Evolutionary conservation across 2,113 vertebrate species (phyloP), one percentile per base, ranked within the genome.

Genomic region (Vidua macroura): DNA sequence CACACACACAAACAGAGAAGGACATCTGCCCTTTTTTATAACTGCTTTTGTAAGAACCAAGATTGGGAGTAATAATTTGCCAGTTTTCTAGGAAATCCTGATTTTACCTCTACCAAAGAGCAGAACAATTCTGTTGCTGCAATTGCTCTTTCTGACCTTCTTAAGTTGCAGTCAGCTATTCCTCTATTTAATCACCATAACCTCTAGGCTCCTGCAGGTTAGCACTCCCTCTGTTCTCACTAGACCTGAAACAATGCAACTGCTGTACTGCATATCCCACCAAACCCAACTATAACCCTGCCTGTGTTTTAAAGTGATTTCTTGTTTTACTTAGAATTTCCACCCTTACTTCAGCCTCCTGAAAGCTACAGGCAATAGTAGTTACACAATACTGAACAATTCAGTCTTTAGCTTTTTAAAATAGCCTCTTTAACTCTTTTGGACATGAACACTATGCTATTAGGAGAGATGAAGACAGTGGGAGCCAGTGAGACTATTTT

Each of bases 151-250:
- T 15, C 33, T 67, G 33, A 48, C 13, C 10, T 53, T 81, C 37
- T 59, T 64, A 70, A 78, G 18, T 7, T 46, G 35, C 30, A 62
- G 48, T 49, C 43, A 75, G 37, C 24, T 84, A 27, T 49, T 86
- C 10, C 33, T 78, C 6, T 12, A 43, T 37, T 60, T 90, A 81
- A 60, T 35, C 46, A 8, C 33, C 13, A 12, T 8, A 78, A 35
- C 20, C 0, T 0, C 33, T 37, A 56, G 22, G 18, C 21, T 58
- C 9, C 16, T n/a, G n/a, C 4, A n/a, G 20, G 24, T 51, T 37
- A 66, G 27, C 18, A 78, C 25, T 63, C 8, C 28, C 25, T 49
- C 43, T 53, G 18, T 17, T 73, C 43, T 43, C 2, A 4, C 28
- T 23, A 62, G 30, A 13, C 35, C 28, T 30, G 22, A 4, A 3